Percentiles rank a stretch among this genome's conserved stretches.
Evolutionary conservation across 2,797 vertebrate genomes (phyloP).

Genomic region (Tachyglossus aculeatus): DNA sequence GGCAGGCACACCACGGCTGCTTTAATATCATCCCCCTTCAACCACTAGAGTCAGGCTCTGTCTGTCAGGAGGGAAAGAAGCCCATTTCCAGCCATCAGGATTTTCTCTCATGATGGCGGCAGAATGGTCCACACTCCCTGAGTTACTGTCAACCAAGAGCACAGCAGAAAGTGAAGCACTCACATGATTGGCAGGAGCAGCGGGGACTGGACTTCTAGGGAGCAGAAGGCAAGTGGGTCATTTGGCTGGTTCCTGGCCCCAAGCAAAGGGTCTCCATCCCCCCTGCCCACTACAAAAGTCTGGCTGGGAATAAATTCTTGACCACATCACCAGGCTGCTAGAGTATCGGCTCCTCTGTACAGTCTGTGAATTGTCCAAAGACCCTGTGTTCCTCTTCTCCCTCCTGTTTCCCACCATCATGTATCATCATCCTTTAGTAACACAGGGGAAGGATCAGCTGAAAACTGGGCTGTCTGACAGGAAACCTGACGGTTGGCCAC

Average conservation of each 20-base stretch:
- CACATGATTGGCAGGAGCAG: slow-evolving; percentile 65
- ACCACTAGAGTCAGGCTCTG: slow-evolving; percentile 62
- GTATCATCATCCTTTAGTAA: no score
- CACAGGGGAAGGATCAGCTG: no score
- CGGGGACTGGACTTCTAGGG: slow-evolving; percentile 58
- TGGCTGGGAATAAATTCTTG: neutral
- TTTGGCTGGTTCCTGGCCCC: neutral
- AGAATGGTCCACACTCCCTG: slow-evolving; percentile 36
- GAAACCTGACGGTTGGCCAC: no score
- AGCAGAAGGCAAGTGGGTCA: slow-evolving; percentile 59
- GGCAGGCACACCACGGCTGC: slow-evolving; percentile 29
- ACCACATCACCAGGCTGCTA: neutral
- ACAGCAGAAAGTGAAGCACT: slow-evolving; percentile 64
- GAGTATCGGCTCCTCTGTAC: slow-evolving; percentile 11
- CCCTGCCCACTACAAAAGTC: neutral
- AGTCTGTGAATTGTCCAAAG: fast-evolving
- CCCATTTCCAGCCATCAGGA: slow-evolving; percentile 68
- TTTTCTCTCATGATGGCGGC: slow-evolving; percentile 64
- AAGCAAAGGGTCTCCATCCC: slow-evolving; percentile 2
- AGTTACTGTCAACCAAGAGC: slow-evolving; percentile 66
- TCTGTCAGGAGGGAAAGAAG: slow-evolving; percentile 70
- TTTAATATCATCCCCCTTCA: no score
- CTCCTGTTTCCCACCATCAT: neutral
- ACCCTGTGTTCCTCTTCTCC: neutral
- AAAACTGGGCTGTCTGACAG: no score